Conservation (phyloP, 2,797 vertebrate genomes). For the Melanotaenia nigrans region DNA sequence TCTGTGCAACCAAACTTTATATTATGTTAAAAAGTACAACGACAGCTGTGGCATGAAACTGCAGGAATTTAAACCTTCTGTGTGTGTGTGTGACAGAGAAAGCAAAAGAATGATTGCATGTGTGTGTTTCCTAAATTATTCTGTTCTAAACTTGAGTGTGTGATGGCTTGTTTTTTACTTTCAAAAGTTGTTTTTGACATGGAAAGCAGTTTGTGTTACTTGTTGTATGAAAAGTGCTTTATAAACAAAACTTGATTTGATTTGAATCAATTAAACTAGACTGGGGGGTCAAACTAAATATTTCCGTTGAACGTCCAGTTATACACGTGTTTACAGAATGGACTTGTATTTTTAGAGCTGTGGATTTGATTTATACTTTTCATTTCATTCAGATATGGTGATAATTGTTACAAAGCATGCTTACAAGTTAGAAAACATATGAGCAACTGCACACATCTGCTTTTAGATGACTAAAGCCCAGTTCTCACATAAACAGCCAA, state of each 20-base stretch:
- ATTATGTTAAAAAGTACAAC: background rate
- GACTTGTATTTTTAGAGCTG: background rate
- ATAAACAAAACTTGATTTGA: too few species aligned
- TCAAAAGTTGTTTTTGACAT: too few species aligned
- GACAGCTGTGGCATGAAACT: background rate
- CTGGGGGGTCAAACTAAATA: too few species aligned
- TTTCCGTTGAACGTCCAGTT: background rate
- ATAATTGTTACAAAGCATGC: too few species aligned
- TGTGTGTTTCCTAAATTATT: too few species aligned
- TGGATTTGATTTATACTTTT: background rate
- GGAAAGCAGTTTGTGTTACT: too few species aligned
- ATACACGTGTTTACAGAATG: background rate
- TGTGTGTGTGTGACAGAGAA: too few species aligned
- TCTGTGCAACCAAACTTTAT: background rate
- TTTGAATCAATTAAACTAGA: background rate
- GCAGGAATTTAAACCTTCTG: too few species aligned
- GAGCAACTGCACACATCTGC: background rate
- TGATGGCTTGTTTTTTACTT: too few species aligned
- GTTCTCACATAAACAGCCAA: background rate
- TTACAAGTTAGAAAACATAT: background rate
- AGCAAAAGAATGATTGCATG: too few species aligned
- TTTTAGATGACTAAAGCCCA: background rate
- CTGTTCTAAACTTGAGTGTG: too few species aligned
- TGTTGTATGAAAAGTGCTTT: too few species aligned
- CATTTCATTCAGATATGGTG: background rate